These are phyloP conservation scores for Ophonus ardosiacus DNA, from an alignment of 2,888 invertebrate species.

Conservation along the genomic window DNA sequence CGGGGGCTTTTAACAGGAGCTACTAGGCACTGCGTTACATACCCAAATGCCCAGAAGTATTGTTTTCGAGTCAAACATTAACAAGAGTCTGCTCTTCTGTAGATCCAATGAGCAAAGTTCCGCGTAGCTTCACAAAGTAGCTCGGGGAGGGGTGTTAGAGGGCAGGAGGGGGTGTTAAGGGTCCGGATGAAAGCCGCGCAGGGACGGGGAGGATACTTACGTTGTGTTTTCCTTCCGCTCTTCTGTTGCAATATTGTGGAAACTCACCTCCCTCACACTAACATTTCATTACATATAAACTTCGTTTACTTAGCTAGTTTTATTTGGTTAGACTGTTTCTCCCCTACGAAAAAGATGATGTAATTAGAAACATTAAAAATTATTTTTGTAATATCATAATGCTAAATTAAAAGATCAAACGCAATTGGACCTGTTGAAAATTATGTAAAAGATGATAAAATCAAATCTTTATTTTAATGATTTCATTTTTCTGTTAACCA, in stretches of 20 bases:
- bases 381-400: too few relatives aligned
- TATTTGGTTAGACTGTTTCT: neutral
- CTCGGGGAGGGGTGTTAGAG: neutral
- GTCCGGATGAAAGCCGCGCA: conserved; percentile 27
- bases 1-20: conserved; percentile 21
- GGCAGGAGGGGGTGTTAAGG: neutral
- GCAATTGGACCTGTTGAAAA: too few relatives aligned
- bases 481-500: too few relatives aligned
- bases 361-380: neutral
- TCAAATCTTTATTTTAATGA: too few relatives aligned
- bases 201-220: conserved; percentile 27
- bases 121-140: conserved; percentile 46
- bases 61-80: conserved; percentile 60
- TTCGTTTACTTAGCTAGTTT: neutral
- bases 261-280: neutral
- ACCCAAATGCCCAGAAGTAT: conserved; percentile 60
- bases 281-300: conserved; percentile 14
- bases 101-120: conserved; percentile 46
- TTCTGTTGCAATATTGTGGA: conserved; percentile 25
- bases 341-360: neutral
- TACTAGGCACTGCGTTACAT: conserved; percentile 43
- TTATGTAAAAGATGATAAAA: too few relatives aligned
- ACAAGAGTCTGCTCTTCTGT: conserved; percentile 52
- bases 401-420: too few relatives aligned
- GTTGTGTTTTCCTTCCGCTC: conserved; percentile 36